These are phyloP conservation scores for Geopemphigus sp. DNA, from an alignment of 1,140 invertebrate species.

Conservation along the genomic window DNA sequence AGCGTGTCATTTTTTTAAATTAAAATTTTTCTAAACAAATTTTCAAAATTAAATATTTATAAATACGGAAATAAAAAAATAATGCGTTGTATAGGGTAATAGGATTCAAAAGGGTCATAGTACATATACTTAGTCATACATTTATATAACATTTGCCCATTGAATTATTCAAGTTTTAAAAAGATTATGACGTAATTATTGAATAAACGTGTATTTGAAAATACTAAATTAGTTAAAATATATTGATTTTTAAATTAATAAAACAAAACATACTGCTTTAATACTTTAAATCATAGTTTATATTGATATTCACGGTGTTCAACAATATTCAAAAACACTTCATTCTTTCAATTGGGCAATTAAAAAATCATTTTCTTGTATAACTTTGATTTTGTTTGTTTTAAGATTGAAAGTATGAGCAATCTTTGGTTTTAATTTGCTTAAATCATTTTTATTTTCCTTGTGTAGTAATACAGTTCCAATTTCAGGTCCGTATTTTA, in stretches of 20 bases:
- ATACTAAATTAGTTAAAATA: too few species aligned
- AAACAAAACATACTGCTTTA: background rate
- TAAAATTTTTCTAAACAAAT: too few species aligned
- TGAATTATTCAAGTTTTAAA: too few species aligned
- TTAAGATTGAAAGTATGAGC: slow-evolving; percentile 28
- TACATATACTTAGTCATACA: too few species aligned
- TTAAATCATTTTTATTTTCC: slow-evolving; percentile 7
- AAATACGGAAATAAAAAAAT: too few species aligned
- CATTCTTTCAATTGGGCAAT: background rate
- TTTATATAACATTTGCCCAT: too few species aligned
- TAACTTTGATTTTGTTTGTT: background rate
- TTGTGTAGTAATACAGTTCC: slow-evolving; percentile 14
- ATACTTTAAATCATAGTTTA: background rate
- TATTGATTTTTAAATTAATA: background rate
- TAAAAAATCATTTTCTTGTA: slow-evolving; percentile 26
- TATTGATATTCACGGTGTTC: background rate
- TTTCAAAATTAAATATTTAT: too few species aligned
- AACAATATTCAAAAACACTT: background rate
- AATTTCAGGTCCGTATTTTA: slow-evolving; percentile 21
- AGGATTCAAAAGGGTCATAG: too few species aligned
- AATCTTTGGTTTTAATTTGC: slow-evolving; percentile 20
- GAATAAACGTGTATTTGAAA: too few species aligned
- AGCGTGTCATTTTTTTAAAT: too few species aligned
- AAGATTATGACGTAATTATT: too few species aligned
- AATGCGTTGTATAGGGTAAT: too few species aligned